These are phyloP conservation scores for Elegia similella DNA, from an alignment of 2,888 invertebrate genomes.

Conservation along the genomic window DNA sequence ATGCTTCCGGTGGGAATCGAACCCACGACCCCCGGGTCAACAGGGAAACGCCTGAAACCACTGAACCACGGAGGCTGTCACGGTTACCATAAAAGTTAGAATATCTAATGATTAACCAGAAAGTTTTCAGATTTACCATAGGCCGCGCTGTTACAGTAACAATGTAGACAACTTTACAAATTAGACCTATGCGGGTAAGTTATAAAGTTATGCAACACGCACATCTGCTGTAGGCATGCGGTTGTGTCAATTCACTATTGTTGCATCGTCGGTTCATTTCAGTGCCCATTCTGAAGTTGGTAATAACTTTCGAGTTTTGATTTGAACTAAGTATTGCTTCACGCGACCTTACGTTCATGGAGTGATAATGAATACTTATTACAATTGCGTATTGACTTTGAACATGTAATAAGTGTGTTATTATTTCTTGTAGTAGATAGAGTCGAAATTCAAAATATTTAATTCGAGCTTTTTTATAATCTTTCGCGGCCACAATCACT, in stretches of 20 bases:
- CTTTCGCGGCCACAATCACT: too few species aligned
- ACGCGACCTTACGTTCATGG: neutral
- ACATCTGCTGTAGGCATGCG: constrained; percentile 17
- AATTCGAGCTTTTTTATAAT: too few species aligned
- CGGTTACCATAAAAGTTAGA: too few species aligned
- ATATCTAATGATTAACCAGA: too few species aligned
- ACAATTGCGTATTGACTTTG: neutral
- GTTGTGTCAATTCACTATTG: constrained; percentile 17
- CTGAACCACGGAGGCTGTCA: too few species aligned
- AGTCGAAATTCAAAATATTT: too few species aligned
- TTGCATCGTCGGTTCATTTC: constrained; percentile 18
- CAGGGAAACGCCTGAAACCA: too few species aligned
- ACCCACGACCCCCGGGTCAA: too few species aligned
- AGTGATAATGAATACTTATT: neutral
- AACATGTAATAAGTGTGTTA: neutral
- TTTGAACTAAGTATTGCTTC: neutral
- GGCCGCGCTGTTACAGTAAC: neutral
- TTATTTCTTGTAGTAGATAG: neutral
- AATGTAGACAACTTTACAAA: neutral
- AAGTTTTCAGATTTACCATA: too few species aligned
- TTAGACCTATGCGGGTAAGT: constrained; percentile 11
- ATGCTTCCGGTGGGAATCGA: too few species aligned
- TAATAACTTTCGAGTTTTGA: constrained; percentile 8
- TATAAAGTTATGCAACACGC: constrained; percentile 16
- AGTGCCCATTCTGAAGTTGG: constrained; percentile 6